phyloP scores from a whole-genome alignment of 2,113 vertebrate genomes.

The Phocoena sinus region DNA sequence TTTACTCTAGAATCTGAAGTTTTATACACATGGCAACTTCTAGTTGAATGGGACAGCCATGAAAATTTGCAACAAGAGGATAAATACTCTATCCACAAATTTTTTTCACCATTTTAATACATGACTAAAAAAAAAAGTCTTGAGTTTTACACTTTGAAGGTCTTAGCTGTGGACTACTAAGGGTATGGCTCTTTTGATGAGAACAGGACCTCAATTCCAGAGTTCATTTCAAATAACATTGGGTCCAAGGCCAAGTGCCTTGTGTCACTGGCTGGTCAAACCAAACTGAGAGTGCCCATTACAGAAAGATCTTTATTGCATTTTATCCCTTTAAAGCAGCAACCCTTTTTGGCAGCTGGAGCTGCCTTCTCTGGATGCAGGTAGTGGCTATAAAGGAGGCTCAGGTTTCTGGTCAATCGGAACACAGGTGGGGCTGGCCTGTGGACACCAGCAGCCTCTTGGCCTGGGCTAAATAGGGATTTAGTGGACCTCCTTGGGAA shows the following conservation, averaged over 20 bases:
- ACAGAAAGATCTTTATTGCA: neutral
- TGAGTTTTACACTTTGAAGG: neutral
- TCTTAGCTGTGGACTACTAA: neutral
- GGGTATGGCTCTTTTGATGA: neutral
- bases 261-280: conserved; percentile 38
- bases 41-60: neutral
- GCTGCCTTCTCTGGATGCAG: conserved; percentile 33
- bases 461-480: conserved; percentile 39
- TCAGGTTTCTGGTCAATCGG: conserved; percentile 62
- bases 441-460: neutral
- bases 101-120: neutral
- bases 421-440: conserved; percentile 39
- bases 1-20: neutral
- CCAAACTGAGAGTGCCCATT: neutral
- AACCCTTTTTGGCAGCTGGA: conserved; percentile 39
- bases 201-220: neutral
- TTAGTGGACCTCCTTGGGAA: conserved; percentile 43
- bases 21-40: neutral
- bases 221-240: neutral
- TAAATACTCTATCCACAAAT: neutral
- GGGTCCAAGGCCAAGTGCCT: conserved; percentile 7
- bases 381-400: conserved; percentile 41
- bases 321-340: conserved; percentile 49
- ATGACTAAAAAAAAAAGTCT: neutral
- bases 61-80: neutral